These are phyloP conservation scores for Heliocidaris erythrogramma DNA, from an alignment of 35 echinoderm and acorn worm genomes.

Conservation along the genomic window DNA sequence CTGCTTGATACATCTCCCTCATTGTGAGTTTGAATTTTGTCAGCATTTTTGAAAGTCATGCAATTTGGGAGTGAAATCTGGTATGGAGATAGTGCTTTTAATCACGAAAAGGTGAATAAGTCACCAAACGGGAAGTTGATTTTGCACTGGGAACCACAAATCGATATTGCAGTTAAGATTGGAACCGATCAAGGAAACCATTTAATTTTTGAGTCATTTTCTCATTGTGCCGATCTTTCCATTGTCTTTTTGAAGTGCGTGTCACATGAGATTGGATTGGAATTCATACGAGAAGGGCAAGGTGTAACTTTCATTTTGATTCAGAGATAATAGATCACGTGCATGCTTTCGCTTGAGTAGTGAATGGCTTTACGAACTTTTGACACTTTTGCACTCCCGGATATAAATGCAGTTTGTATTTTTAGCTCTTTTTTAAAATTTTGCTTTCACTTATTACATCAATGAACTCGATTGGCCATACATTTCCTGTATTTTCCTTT, in stretches of 20 bases:
- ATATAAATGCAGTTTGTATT: background rate
- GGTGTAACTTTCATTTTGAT: constrained; percentile 2
- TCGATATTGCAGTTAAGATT: background rate
- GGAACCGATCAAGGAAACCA: background rate
- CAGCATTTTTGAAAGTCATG: too few relatives aligned
- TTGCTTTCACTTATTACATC: background rate
- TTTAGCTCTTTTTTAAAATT: background rate
- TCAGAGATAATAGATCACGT: background rate
- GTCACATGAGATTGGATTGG: background rate
- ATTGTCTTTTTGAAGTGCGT: background rate
- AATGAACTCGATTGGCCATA: background rate
- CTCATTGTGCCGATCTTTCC: background rate
- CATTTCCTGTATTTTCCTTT: background rate
- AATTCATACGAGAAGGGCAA: background rate
- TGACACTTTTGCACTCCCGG: background rate
- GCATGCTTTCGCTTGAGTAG: background rate
- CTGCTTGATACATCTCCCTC: too few relatives aligned
- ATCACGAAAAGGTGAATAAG: background rate
- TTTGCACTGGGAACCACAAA: background rate
- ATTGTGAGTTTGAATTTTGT: too few relatives aligned
- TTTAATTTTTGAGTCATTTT: background rate
- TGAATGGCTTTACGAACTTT: background rate
- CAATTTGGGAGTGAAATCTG: too few relatives aligned
- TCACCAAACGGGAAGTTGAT: background rate
- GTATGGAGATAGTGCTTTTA: too few relatives aligned